Base-by-base conservation (phyloP, 2,113 vertebrate genomes). In the Micromys minutus region DNA sequence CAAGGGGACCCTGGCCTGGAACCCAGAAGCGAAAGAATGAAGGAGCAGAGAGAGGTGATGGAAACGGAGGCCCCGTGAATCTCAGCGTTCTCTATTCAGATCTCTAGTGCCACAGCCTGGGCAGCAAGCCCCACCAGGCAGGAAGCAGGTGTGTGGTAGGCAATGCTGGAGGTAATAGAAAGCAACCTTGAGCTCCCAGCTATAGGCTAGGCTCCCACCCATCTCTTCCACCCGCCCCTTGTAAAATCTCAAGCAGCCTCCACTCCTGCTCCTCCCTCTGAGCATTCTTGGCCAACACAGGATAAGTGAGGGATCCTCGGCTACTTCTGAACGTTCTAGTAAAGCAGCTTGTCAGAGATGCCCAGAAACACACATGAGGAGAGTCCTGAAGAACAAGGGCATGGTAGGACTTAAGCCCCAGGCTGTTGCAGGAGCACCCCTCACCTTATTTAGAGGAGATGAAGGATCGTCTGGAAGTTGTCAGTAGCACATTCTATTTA, bases 111-210 rank as follows among this genome's bases (percentile, higher is more conserved):
- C 69, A 79, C 89, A 84, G 90, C 96, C 86, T 87, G 75, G 90
- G 91, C 1, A 19, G 0, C 15, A 71, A 57, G 93, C 81, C 75
- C 36, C 93, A 83, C 65, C 79, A 45, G 76, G 74, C 45, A 85
- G 61, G 55, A 47, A 57, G 26, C 3, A 13, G 15, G 39, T 96
- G 95, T 98, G 98, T 95, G 98, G 98, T 98, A 98, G 98, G 97
- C 98, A 98, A 97, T 98, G 98, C 97, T 98, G 98, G 98, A 97
- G 98, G 98, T 97, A 97, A 98, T 26, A n/a, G 22, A 98, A 98
- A 91, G 95, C 97, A 92, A 97, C 97, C 42, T 89, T 97, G 55
- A 98, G 31, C 13, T 93, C 96, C 98, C 96, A 95, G 61, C 97
- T 83, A 98, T 98, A 98, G 98, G 94, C 57, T 84, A 57, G 65